Evolutionary conservation across 2,888 invertebrate genomes (phyloP).

Genomic region (Pandemis corylana): DNA sequence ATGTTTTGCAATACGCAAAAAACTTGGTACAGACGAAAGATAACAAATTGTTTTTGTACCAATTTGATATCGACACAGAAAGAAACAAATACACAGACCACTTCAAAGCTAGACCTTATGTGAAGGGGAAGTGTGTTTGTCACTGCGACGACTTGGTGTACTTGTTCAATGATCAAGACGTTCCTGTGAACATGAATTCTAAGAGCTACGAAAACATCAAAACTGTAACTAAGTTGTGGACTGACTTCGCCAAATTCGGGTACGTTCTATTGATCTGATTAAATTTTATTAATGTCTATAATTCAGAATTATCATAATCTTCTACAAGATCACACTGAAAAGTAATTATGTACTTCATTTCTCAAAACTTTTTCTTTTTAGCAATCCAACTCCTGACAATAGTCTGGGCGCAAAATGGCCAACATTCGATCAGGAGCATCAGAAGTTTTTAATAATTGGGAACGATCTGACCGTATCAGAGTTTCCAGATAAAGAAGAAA

Average conservation of each 20-base stretch:
- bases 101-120: conserved; percentile 8
- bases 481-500: conserved; percentile 50
- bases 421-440: conserved; percentile 48
- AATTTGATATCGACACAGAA: conserved; percentile 43
- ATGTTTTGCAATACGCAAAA: conserved; percentile 37
- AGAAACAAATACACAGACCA: conserved; percentile 37
- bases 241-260: conserved; percentile 46
- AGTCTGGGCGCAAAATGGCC: conserved; percentile 51
- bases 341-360: not conserved
- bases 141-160: conserved; percentile 45
- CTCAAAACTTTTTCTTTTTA: conserved; percentile 40
- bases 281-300: too few species aligned
- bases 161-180: conserved; percentile 35
- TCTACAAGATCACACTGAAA: not conserved
- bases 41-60: conserved; percentile 43
- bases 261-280: conserved; percentile 12
- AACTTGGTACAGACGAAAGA: conserved; percentile 20
- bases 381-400: conserved; percentile 55
- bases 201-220: conserved; percentile 39
- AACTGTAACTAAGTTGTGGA: conserved; percentile 42
- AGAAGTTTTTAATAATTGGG: conserved; percentile 57
- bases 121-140: conserved; percentile 29
- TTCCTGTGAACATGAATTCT: conserved; percentile 21
- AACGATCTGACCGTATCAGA: conserved; percentile 47
- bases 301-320: too few species aligned